Evolutionary conservation across 2,888 invertebrate species (phyloP).

Genomic region (Epicampocera succincta): DNA sequence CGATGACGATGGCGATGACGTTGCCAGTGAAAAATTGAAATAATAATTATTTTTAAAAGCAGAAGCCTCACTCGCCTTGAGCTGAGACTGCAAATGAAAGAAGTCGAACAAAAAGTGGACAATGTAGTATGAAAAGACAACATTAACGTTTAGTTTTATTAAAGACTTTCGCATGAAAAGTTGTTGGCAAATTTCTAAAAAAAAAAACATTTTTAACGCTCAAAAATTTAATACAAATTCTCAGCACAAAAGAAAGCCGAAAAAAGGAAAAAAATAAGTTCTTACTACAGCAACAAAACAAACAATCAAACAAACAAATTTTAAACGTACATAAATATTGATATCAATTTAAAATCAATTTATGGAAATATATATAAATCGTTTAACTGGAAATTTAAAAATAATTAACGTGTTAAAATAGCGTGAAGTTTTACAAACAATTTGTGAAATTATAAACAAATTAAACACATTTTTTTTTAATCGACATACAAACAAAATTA

Average conservation of each 20-base stretch:
- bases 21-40: constrained; percentile 44
- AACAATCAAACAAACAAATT: too few relatives aligned
- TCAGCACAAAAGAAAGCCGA: not conserved
- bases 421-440: not conserved
- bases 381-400: too few relatives aligned
- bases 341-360: not conserved
- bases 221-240: constrained; percentile 33
- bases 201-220: constrained; percentile 4
- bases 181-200: constrained; percentile 49
- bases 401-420: not conserved
- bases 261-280: constrained; percentile 28
- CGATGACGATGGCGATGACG: not conserved
- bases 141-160: constrained; percentile 65
- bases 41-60: constrained; percentile 35
- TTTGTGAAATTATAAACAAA: not conserved
- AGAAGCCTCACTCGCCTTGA: constrained; percentile 19
- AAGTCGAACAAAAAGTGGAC: constrained; percentile 29
- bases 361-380: not conserved
- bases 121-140: constrained; percentile 54
- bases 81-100: not conserved
- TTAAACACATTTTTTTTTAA: too few relatives aligned
- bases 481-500: too few relatives aligned
- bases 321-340: too few relatives aligned
- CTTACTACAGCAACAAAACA: too few relatives aligned
- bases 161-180: constrained; percentile 70